Evolutionary conservation across 1,140 invertebrate species (phyloP).

Genomic region (Pseudachorutes palmiensis): DNA sequence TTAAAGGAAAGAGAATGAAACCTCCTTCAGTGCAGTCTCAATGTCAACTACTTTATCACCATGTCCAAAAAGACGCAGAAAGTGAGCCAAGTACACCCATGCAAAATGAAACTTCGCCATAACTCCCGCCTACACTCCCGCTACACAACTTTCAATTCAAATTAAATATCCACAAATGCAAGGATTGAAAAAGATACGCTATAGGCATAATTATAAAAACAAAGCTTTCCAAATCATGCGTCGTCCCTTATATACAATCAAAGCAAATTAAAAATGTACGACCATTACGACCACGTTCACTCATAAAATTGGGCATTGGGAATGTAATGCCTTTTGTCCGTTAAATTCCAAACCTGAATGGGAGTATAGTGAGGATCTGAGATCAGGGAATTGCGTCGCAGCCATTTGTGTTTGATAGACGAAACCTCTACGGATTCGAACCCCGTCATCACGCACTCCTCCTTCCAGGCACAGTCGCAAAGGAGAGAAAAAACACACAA

Average conservation of each 20-base stretch:
- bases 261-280: too few species aligned
- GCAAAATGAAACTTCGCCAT: not conserved
- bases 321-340: not conserved
- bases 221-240: too few species aligned
- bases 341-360: conserved; percentile 20
- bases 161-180: not conserved
- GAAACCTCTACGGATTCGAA: conserved; percentile 32
- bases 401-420: conserved; percentile 31
- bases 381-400: conserved; percentile 34
- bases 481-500: not conserved
- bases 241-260: too few species aligned
- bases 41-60: conserved; percentile 2
- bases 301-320: too few species aligned
- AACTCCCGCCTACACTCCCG: not conserved
- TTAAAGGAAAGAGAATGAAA: not conserved
- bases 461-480: conserved; percentile 4
- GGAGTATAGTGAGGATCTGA: conserved; percentile 38
- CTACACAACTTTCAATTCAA: not conserved
- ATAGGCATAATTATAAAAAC: too few species aligned
- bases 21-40: not conserved
- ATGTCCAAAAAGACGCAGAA: not conserved
- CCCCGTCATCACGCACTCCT: conserved; percentile 33
- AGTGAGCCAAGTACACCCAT: conserved; percentile 6
- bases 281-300: too few species aligned
- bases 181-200: too few species aligned